A percentile compares a stretch with the other conserved stretches of the same genome.
These are phyloP conservation scores for Podarcis muralis DNA, from an alignment of 2,113 vertebrate species.

Conservation along the genomic window DNA sequence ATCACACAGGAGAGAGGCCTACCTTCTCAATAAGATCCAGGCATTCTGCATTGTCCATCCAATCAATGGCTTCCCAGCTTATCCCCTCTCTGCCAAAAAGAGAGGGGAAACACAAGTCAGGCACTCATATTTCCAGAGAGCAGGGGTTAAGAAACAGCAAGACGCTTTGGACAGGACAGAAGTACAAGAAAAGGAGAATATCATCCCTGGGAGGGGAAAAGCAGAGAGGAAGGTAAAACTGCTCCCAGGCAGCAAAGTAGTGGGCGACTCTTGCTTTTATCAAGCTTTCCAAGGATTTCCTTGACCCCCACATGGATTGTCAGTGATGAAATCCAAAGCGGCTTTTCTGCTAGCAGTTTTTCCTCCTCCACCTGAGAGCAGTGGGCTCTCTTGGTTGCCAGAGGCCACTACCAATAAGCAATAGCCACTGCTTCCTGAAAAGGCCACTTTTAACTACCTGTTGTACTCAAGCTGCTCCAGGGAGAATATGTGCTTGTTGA, in stretches of 20 bases:
- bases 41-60: constrained; percentile 96
- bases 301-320: background rate
- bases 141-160: constrained; percentile 18
- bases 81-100: constrained; percentile 84
- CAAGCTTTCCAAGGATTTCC: background rate
- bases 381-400: background rate
- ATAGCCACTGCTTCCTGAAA: background rate
- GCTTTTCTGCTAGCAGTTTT: background rate
- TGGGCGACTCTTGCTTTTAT: background rate
- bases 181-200: background rate
- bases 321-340: background rate
- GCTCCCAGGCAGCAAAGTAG: background rate
- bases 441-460: constrained; percentile 74
- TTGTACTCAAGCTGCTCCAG: constrained; percentile 94
- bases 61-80: constrained; percentile 93
- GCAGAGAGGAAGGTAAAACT: background rate
- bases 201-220: too few relatives aligned
- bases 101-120: constrained; percentile 43
- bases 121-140: background rate
- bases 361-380: background rate
- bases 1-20: background rate
- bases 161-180: accelerated
- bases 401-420: background rate
- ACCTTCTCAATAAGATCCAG: constrained; percentile 94
- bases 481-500: constrained; percentile 95